Evolutionary conservation across 1,140 invertebrate species (phyloP), one percentile per base, ranked within the genome.

Genomic region (Procambarus virginalis): DNA sequence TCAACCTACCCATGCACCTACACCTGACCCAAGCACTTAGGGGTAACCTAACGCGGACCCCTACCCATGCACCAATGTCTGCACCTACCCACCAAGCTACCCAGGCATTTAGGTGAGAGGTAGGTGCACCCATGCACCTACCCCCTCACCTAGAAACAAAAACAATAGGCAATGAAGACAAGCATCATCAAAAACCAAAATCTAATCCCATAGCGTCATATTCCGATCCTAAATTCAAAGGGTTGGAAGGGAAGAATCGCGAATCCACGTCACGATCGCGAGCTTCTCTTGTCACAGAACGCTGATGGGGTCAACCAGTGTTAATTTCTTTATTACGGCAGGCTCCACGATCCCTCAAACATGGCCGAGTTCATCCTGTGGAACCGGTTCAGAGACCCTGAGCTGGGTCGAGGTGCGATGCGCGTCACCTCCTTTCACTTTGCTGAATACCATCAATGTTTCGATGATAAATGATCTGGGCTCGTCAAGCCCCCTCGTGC

Each of bases 301-400:
- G 2, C 78, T 80, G 78, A 80, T 80, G 78, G 55, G 78, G 78
- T 80, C 78, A 80, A 80, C 78, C 49, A 51, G 48, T 51, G 49
- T 34, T 80, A 80, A 80, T 80, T 80, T 58, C 78, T 80, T 58
- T 80, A 80, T 80, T 80, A 80, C 14, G 49, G 22, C 55, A 55
- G 20, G 20, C 78, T n/a, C 55, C n/a, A 78, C 14, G 76, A 64
- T 64, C 60, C 60, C 60, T 64, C 60, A 64, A 64, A 64, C 60
- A 5, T 64, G 60, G 60, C 60, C 17, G 60, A 64, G 60, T 20
- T 17, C 60, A 64, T 20, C 60, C 4, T 64, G 14, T 20, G 60
- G 17, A 64, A 64, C 60, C 60, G 12, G 60, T 64, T 20, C 20
- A 64, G 60, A 20, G 60, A 4, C 4, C 51, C 20, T 64, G 60